Evolutionary conservation across 2,797 vertebrate genomes (phyloP).

Genomic region (Gymnodraco acuticeps): DNA sequence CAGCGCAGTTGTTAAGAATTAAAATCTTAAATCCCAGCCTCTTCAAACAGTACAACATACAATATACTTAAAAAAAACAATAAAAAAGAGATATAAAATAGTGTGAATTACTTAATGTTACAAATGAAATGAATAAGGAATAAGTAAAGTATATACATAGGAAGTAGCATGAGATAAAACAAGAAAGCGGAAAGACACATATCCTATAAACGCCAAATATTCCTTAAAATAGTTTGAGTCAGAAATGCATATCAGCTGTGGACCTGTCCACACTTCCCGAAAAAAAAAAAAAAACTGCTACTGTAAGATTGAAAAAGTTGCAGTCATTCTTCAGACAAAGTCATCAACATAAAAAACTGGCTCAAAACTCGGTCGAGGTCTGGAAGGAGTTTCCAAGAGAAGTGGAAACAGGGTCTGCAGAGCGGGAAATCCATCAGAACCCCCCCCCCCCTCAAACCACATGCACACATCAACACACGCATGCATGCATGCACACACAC

Average conservation of each 20-base stretch:
- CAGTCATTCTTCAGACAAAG: constrained; percentile 44
- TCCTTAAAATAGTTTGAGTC: not conserved
- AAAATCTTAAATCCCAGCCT: too few species aligned
- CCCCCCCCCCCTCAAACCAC: constrained; percentile 54
- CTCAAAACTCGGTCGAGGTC: constrained; percentile 43
- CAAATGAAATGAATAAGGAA: too few species aligned
- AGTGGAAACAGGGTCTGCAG: constrained; percentile 63
- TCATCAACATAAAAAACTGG: constrained; percentile 46
- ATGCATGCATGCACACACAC: not conserved
- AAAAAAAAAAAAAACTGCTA: constrained; percentile 30
- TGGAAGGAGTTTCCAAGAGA: constrained; percentile 65
- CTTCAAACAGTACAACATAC: too few species aligned
- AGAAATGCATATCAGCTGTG: not conserved
- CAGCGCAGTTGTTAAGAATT: too few species aligned
- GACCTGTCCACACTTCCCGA: constrained; percentile 10
- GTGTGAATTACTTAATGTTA: too few species aligned
- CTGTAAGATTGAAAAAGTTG: constrained; percentile 31
- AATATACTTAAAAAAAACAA: too few species aligned
- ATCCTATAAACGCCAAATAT: not conserved
- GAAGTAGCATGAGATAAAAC: too few species aligned
- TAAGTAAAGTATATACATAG: too few species aligned
- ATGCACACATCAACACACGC: constrained; percentile 32
- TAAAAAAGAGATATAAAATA: too few species aligned
- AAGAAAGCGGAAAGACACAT: not conserved
- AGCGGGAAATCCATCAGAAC: constrained; percentile 52